Percentiles rank a stretch among this genome's conserved stretches.
Conservation (phyloP, 30 jellyfish, hydroid and myxozoan genomes). For the Aurelia sp. region DNA sequence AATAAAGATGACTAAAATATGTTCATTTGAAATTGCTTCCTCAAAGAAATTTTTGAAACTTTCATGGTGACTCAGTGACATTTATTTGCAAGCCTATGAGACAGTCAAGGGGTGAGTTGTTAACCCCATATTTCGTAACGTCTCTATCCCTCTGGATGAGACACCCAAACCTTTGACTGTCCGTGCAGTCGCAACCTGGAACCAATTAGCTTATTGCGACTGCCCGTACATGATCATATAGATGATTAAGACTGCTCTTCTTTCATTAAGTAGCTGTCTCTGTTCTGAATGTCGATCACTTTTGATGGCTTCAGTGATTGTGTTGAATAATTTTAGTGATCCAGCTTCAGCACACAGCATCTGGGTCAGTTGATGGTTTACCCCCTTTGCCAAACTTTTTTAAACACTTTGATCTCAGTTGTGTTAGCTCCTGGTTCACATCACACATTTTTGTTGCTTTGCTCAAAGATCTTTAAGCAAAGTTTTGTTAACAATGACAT, state of each 20-base stretch:
- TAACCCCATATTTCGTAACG: constrained; percentile 1
- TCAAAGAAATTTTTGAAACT: constrained; percentile 13
- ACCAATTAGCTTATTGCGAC: constrained; percentile 31
- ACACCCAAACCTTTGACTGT: constrained; percentile 13
- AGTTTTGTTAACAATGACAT: too few relatives aligned
- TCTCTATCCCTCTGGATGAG: constrained; percentile 3
- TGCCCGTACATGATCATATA: constrained; percentile 28
- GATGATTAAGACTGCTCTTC: constrained; percentile 14
- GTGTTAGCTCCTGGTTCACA: background rate
- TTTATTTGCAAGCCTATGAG: background rate
- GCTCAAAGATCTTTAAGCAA: too few relatives aligned
- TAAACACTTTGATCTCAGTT: constrained; percentile 2
- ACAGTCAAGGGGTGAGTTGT: constrained; percentile 22
- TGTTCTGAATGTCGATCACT: constrained; percentile 3
- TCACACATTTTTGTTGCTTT: too few relatives aligned
- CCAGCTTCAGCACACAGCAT: constrained; percentile 29
- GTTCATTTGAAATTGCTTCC: constrained; percentile 9
- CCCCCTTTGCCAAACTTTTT: constrained; percentile 15
- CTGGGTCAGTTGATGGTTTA: constrained; percentile 24
- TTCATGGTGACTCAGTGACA: background rate
- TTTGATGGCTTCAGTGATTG: constrained; percentile 1
- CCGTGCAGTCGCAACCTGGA: constrained; percentile 17
- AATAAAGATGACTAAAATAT: background rate
- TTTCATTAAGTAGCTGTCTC: constrained; percentile 9
- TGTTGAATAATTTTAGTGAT: background rate